Base-by-base conservation (phyloP, 2,888 invertebrate genomes). In the Mongoloraphidia duomilia region DNA sequence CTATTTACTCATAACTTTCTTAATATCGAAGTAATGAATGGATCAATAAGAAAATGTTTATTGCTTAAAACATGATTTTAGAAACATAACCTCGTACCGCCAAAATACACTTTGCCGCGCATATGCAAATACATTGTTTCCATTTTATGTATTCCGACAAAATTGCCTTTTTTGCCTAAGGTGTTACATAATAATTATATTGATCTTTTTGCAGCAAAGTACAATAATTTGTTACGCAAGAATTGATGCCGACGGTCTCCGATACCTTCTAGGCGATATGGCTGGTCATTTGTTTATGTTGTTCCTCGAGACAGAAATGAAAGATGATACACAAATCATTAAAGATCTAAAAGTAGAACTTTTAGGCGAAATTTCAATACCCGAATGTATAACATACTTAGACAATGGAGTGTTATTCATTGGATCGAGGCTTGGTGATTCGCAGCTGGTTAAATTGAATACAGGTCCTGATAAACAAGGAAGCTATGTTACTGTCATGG, bases 341-440 rank as follows among this genome's bases (percentile, higher is more conserved):
- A 90, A 86, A 65, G 93, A 95, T 64, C 76, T 96, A 14, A 94
- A 94, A 70, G 92, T 96, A 2, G 94, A 95, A 65, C 72, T 91
- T 12, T 70, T 95, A 5, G 84, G 87, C 14, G 91, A 91, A 67
- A 87, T 90, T 47, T 88, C 88, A 6, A 93, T 95, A 52, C 95
- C 98, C 0, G 96, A 97, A 65, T 94, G 95, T 63, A 86, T 98
- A 63, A 95, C 95, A 1, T 98, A 98, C 67, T 72, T 98, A 53
- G 98, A 98, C 69, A 98, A 98, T 68, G 95, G 96, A 9, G 96
- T 98, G 9, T 83, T 98, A 33, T 98, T 89, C 64, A 80, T 98
- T 57, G 98, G 97, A 0, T 96, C 96, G 1, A 79, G 95, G 11
- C 76, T 97, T 46, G 98, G 98, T 0, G 98, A 98, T 68, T 96